Evolutionary conservation across 2,113 vertebrate genomes (phyloP), one percentile per base, ranked within the genome.

Genomic region (Cyphomyrus discorhynchus): DNA sequence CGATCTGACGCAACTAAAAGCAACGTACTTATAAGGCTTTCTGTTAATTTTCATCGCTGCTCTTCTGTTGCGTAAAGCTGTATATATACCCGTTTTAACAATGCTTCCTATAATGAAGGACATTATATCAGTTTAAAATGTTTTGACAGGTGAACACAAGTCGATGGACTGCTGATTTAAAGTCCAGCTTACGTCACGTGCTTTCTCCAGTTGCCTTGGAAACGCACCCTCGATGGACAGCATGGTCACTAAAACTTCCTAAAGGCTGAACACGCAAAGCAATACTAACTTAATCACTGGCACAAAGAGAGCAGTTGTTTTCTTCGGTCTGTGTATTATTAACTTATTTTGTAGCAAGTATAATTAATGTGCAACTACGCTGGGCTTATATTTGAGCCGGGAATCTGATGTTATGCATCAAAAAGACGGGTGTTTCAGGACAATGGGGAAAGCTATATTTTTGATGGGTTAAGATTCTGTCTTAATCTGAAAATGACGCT

Each of bases 111-210:
- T 80, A 15, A 42, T 3, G n/a, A 70, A 80, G 11, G 15, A 80
- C 17, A 42, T 77, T 2, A 77, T 39, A 39, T 15, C 31, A 10
- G 19, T 21, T 82, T 42, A 70, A 6, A 86, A 42, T 89, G 15
- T 90, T 49, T 88, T 45, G 52, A 17, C 87, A 95, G 93, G 91
- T 92, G 91, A 85, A 92, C 90, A 27, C 39, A 66, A 19, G 90
- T 92, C 87, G 92, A 74, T 53, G 91, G 87, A 83, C 47, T 45
- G 31, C 80, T 39, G 49, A 31, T 66, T 45, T 46, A 21, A 58
- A 80, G 35, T 62, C 50, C 50, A 19, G 24, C 53, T 19, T 35
- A 45, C 47, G 21, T 66, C 31, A 77, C 46, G 7, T 31, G n/a
- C 24, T 31, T 90, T 88, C 42, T 49, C 35, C 39, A 5, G 42